Evolutionary conservation across 92 coral and sea anemone genomes (phyloP).

Genomic region (Montipora capitata): DNA sequence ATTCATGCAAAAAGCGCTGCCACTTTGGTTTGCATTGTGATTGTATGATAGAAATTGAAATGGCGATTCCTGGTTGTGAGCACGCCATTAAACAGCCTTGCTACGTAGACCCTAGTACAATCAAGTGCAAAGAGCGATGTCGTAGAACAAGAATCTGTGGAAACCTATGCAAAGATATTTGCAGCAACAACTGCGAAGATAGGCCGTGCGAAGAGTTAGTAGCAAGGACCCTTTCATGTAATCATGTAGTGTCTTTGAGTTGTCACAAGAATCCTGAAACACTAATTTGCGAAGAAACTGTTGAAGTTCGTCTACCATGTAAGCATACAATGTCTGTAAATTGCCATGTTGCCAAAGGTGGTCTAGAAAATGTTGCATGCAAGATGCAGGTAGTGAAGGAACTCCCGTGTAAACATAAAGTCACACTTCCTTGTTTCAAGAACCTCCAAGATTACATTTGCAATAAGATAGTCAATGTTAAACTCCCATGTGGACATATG

Average conservation of each 20-base stretch:
- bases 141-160: constrained; percentile 48
- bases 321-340: constrained; percentile 3
- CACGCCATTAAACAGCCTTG: constrained; percentile 61
- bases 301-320: constrained; percentile 6
- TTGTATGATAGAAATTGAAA: constrained; percentile 48
- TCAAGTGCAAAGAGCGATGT: constrained; percentile 58
- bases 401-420: constrained; percentile 52
- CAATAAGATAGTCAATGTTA: background rate
- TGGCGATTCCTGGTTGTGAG: constrained; percentile 63
- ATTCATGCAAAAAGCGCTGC: constrained; percentile 62
- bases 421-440: constrained; percentile 7
- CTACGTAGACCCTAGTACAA: constrained; percentile 2
- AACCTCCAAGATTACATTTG: constrained; percentile 1
- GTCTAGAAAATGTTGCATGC: constrained; percentile 24
- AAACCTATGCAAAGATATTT: constrained; percentile 43
- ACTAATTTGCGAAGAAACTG: background rate
- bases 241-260: constrained; percentile 46
- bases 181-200: constrained; percentile 34
- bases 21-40: constrained; percentile 66
- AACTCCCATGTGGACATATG: constrained; percentile 32
- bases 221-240: constrained; percentile 57
- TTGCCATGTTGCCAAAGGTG: constrained; percentile 32
- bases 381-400: constrained; percentile 13
- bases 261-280: constrained; percentile 13
- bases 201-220: constrained; percentile 30